Conservation (phyloP, 2,888 invertebrate species). For the Odiellus spinosus region DNA sequence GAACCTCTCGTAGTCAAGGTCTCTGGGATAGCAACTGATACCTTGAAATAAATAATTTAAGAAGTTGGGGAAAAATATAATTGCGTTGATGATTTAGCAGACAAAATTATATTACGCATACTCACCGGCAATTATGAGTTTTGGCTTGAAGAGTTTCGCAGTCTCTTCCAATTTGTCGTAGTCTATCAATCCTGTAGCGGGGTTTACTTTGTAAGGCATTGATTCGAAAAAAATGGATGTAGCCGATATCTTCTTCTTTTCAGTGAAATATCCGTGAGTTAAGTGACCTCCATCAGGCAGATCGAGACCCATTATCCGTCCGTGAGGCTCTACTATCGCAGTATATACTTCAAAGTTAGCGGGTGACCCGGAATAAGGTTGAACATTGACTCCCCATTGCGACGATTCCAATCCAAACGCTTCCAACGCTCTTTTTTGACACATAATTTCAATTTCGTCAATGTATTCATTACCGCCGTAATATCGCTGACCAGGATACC, state of each 20-base stretch:
- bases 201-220: constrained; percentile 41
- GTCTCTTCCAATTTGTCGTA: constrained; percentile 38
- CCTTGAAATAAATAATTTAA: constrained; percentile 21
- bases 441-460: constrained; percentile 40
- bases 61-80: no score
- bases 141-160: constrained; percentile 39
- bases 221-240: constrained; percentile 45
- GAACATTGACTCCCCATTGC: constrained; percentile 42
- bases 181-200: constrained; percentile 39
- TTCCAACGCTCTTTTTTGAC: constrained; percentile 39
- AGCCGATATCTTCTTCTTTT: constrained; percentile 39
- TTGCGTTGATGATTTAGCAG: no score
- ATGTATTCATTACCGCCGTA: constrained; percentile 43
- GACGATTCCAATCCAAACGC: constrained; percentile 36
- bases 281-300: constrained; percentile 41
- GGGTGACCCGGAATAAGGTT: constrained; percentile 42
- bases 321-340: constrained; percentile 38
- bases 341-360: constrained; percentile 46
- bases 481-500: constrained; percentile 30
- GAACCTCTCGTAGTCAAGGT: constrained; percentile 38
- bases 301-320: constrained; percentile 43
- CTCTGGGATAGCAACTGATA: constrained; percentile 35
- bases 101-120: neutral
- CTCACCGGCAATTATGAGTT: constrained; percentile 40
- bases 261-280: constrained; percentile 38